Base-by-base conservation (phyloP, 2,797 vertebrate species). In the Danio choprae region DNA sequence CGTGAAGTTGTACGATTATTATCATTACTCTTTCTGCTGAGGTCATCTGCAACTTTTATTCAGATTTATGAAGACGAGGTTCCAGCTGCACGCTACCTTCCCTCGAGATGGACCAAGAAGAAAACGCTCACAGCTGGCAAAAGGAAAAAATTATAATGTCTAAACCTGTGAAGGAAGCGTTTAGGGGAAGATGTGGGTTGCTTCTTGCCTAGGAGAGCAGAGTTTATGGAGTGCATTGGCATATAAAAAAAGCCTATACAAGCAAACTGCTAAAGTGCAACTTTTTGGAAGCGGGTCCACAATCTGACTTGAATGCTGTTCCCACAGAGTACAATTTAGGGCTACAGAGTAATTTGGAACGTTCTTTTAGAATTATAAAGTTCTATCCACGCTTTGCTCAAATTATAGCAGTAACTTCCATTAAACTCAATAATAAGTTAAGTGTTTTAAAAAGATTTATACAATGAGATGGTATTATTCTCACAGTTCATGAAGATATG, bases 261-360 rank as follows among this genome's bases (percentile, higher is more conserved):
- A 38, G 76, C 80, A 7, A 7, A 81, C 76, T 62, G 80, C 53
- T 82, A 80, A 74, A 77, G 59, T 77, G 59, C 29, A 68, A 83
- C 67, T 81, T 75, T 72, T 83, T 84, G 81, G 77, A 79, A 75
- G 83, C 84, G 56, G 82, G 82, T 84, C 74, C 53, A 60, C 55
- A 50, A 81, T 84, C 86, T 81, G 70, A 88, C 85, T 84, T 63
- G 43, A 85, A 78, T 50, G 77, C 85, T 80, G 79, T 88, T 77
- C 16, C 43, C 63, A 20, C 22, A 40, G 51, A 11, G 51, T 50
- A 44, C 44, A 18, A 36, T 67, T 22, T 55, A n/a, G 38, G 4
- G 3, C 13, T 43, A 36, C 2, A 20, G 6, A 3, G 13, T 38
- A 43, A 55, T 64, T 63, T 63, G 51, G 22, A 18, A 53, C 44